These are phyloP conservation scores for Turdus rufiventris DNA, from an alignment of 2,113 vertebrate species.

Conservation along the genomic window DNA sequence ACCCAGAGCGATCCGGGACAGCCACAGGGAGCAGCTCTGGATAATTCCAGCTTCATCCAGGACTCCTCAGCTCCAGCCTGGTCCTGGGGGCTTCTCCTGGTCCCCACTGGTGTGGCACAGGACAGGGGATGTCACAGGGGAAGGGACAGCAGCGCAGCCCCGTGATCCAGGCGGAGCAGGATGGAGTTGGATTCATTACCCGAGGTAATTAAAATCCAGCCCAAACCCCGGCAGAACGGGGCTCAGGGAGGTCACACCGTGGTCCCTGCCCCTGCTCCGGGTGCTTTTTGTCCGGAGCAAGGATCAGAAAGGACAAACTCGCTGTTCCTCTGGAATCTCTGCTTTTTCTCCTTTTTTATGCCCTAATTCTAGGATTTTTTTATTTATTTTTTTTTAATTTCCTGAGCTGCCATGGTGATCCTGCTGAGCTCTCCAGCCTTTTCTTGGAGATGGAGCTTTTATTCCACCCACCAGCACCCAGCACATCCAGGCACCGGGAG, in stretches of 20 bases:
- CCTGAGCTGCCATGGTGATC: not conserved
- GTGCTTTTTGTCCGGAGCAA: not conserved
- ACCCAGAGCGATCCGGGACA: not conserved
- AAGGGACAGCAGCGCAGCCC: not conserved
- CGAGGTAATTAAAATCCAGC: not conserved
- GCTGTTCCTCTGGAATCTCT: accelerated
- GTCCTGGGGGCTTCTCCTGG: not conserved
- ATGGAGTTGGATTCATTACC: accelerated
- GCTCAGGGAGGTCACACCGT: accelerated
- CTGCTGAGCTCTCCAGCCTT: not conserved
- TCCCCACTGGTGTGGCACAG: accelerated
- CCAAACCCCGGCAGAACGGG: not conserved
- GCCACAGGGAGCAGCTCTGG: not conserved
- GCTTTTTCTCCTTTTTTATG: not conserved
- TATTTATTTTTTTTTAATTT: no score
- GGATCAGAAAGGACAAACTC: not conserved
- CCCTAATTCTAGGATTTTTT: not conserved
- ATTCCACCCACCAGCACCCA: accelerated
- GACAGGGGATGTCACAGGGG: accelerated
- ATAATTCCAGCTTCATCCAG: not conserved
- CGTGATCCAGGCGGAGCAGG: accelerated
- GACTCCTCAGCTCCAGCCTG: accelerated
- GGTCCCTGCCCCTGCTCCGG: accelerated
- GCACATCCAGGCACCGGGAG: accelerated
- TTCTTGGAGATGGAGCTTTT: not conserved